Percentiles rank a stretch among this genome's conserved stretches.
Evolutionary conservation across 2,113 vertebrate genomes (phyloP).

Genomic region (Sceloporus undulatus): DNA sequence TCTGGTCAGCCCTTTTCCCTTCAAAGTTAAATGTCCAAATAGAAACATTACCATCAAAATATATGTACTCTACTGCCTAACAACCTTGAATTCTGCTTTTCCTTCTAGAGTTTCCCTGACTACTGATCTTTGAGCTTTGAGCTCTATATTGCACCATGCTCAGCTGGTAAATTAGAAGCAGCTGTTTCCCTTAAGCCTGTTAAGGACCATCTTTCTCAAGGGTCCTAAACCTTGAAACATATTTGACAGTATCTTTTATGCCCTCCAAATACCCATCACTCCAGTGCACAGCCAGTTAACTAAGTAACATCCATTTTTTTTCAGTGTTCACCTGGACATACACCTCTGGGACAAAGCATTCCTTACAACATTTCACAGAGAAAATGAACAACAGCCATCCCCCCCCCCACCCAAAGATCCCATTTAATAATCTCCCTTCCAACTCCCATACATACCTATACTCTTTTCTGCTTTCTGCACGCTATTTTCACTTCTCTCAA

Average conservation of each 20-base stretch:
- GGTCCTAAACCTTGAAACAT: not conserved
- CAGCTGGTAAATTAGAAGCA: not conserved
- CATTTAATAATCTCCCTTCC: not conserved
- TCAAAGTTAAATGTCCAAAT: no score
- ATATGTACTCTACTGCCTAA: not conserved
- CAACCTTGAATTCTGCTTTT: no score
- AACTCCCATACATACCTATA: not conserved
- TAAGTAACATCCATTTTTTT: not conserved
- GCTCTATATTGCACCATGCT: not conserved
- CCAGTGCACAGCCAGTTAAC: not conserved
- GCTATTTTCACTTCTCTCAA: not conserved
- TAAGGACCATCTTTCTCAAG: no score
- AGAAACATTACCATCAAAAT: no score
- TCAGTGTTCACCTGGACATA: not conserved
- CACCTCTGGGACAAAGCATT: not conserved
- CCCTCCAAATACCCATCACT: not conserved
- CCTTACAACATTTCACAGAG: not conserved
- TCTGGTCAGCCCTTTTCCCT: not conserved
- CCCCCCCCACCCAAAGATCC: not conserved
- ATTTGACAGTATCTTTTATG: not conserved
- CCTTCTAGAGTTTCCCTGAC: not conserved
- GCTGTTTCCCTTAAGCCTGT: not conserved
- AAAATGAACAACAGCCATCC: not conserved
- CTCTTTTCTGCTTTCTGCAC: not conserved
- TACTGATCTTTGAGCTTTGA: not conserved